Evolutionary conservation across 2,888 invertebrate genomes (phyloP).

Genomic region (Leucania comma): DNA sequence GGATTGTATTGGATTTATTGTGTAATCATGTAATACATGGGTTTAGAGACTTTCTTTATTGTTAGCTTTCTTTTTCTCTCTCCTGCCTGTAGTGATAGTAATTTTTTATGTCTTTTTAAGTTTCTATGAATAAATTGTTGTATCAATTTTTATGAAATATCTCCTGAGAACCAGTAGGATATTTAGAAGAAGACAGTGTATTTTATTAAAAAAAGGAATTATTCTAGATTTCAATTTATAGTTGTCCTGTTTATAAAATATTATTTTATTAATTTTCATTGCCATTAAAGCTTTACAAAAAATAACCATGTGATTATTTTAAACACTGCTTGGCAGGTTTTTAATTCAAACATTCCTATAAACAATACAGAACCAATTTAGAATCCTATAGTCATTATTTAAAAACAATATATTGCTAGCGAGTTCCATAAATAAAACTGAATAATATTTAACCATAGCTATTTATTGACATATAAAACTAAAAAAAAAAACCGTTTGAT

Average conservation of each 20-base stretch:
- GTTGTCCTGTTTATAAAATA: too few species aligned
- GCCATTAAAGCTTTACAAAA: too few species aligned
- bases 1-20: conserved; percentile 47
- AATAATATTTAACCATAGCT: background rate
- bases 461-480: too few species aligned
- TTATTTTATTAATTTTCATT: too few species aligned
- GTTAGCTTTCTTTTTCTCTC: conserved; percentile 22
- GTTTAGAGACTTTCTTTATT: conserved; percentile 17
- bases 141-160: background rate
- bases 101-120: background rate
- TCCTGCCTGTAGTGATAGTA: background rate
- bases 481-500: background rate
- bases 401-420: too few species aligned
- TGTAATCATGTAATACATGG: conserved; percentile 35
- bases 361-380: too few species aligned
- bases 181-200: background rate
- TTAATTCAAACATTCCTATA: too few species aligned
- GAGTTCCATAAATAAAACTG: background rate
- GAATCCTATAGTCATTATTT: too few species aligned
- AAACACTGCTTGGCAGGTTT: too few species aligned
- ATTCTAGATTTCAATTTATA: too few species aligned
- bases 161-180: background rate
- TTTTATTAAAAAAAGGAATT: too few species aligned
- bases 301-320: too few species aligned
- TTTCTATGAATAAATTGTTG: background rate